Conservation (phyloP, 2,888 invertebrate species). For the Phymatocera aterrima region DNA sequence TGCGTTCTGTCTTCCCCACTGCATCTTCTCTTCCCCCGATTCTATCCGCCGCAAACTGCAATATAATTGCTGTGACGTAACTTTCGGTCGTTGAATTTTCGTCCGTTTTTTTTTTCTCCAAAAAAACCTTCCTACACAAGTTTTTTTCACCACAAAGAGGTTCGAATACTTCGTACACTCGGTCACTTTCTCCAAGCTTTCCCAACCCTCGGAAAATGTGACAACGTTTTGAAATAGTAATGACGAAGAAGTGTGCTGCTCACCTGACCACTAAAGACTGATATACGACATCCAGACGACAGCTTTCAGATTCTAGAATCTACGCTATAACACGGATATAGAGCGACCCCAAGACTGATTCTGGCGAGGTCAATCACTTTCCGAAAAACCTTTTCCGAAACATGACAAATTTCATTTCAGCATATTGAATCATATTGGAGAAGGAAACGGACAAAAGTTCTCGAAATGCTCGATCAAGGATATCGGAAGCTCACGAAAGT, state of each 20-base stretch:
- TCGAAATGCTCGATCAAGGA: no score
- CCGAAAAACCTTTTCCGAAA: not conserved
- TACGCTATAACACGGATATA: not conserved
- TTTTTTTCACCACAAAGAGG: no score
- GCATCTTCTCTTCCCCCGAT: not conserved
- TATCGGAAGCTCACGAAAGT: no score
- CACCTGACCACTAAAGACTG: constrained; percentile 13
- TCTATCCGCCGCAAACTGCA: no score
- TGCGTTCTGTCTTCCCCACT: not conserved
- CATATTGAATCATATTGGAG: no score
- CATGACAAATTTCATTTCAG: no score
- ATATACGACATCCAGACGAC: constrained; percentile 51
- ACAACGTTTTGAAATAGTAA: constrained; percentile 48
- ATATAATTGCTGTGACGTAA: no score
- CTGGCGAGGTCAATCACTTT: not conserved
- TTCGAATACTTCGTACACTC: not conserved
- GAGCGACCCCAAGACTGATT: not conserved
- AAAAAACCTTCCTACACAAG: no score
- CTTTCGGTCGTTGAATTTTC: no score
- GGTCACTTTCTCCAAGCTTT: not conserved
- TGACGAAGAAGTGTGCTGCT: constrained; percentile 31
- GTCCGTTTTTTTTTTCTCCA: no score
- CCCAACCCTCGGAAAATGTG: not conserved
- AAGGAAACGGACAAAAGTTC: no score
- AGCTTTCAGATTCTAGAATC: not conserved